Conservation (phyloP, 2,797 vertebrate genomes). For the Sparus aurata region DNA sequence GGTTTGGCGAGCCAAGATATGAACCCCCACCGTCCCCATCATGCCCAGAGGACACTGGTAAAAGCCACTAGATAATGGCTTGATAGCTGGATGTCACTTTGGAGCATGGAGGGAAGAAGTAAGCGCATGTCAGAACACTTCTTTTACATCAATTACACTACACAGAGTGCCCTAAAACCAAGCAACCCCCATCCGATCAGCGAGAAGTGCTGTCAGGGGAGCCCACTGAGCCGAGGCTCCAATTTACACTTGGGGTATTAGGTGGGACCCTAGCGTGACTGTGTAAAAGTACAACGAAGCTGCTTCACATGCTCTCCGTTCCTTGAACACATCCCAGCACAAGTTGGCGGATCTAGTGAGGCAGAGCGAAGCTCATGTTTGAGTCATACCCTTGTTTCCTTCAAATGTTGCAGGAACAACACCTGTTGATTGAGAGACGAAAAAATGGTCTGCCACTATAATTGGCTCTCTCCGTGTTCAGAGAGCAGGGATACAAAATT, state of each 20-base stretch:
- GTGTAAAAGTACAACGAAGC: constrained; percentile 64
- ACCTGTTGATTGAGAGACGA: constrained; percentile 75
- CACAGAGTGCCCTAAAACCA: constrained; percentile 54
- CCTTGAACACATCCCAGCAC: constrained; percentile 52
- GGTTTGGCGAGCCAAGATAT: constrained; percentile 40
- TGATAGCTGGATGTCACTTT: constrained; percentile 78
- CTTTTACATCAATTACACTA: constrained; percentile 82
- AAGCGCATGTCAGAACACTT: constrained; percentile 68
- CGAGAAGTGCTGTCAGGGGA: constrained; percentile 73
- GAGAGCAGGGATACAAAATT: constrained; percentile 21
- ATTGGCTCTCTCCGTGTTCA: constrained; percentile 62
- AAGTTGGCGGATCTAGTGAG: constrained; percentile 50
- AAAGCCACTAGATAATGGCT: constrained; percentile 78
- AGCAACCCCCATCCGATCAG: constrained; percentile 44
- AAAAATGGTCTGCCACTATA: constrained; percentile 45
- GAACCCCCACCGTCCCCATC: constrained; percentile 15
- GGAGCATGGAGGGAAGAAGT: constrained; percentile 54
- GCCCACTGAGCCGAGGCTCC: constrained; percentile 72
- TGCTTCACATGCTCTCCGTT: constrained; percentile 58
- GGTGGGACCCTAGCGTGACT: constrained; percentile 75
- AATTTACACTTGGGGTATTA: constrained; percentile 84
- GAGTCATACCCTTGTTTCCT: constrained; percentile 75
- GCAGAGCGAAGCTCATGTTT: constrained; percentile 78
- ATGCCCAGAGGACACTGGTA: constrained; percentile 54
- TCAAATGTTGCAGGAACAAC: constrained; percentile 37